Evolutionary conservation across 1,140 invertebrate species (phyloP).

Genomic region (Drosophila paulistorum): DNA sequence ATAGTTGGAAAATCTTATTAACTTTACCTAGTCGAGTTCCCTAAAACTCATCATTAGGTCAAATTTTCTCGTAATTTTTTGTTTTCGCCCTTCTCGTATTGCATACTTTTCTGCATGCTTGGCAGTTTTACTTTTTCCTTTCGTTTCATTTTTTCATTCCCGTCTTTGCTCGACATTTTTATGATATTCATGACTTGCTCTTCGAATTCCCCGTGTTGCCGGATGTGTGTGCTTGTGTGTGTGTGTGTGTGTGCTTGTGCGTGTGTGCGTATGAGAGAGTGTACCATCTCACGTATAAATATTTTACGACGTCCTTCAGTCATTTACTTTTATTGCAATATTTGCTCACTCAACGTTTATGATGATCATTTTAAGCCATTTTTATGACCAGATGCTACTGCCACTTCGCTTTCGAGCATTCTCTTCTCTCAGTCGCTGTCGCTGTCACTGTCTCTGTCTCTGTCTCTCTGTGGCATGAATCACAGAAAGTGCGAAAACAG

Average conservation of each 20-base stretch:
- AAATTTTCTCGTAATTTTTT: conserved; percentile 32
- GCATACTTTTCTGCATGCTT: conserved; percentile 51
- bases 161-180: conserved; percentile 35
- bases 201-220: not conserved
- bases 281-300: conserved; percentile 80
- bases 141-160: conserved; percentile 10
- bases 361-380: conserved; percentile 83
- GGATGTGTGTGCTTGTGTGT: conserved; percentile 25
- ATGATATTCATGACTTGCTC: conserved; percentile 67
- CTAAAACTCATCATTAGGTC: conserved; percentile 47
- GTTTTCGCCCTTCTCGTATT: conserved; percentile 8
- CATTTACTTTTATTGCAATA: conserved; percentile 83
- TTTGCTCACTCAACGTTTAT: conserved; percentile 83
- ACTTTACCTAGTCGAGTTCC: not conserved
- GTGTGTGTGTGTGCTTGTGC: conserved; percentile 27
- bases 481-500: conserved; percentile 10
- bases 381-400: conserved; percentile 77
- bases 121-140: conserved; percentile 48
- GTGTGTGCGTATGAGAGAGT: conserved; percentile 30
- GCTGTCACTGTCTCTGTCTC: not conserved
- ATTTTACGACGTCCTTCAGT: conserved; percentile 83
- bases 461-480: not conserved
- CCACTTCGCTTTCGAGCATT: conserved; percentile 20
- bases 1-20: conserved; percentile 9
- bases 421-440: conserved; percentile 19